Evolutionary conservation across 2,888 invertebrate species (phyloP), one percentile per base, ranked within the genome.

Genomic region (Cryptops parisi): DNA sequence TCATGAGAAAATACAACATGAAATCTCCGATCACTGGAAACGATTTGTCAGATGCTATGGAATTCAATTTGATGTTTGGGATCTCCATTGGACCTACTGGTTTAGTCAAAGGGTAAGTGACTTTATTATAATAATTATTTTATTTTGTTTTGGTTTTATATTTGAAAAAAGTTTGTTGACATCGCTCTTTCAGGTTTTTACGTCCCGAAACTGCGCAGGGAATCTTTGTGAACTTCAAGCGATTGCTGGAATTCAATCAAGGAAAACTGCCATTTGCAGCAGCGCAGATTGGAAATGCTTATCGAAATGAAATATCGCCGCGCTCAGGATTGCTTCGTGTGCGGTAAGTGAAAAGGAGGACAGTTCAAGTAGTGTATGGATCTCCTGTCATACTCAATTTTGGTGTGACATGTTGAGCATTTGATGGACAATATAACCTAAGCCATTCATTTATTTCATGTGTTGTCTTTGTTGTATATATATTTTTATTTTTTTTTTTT

Each of bases 161-260:
- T 46, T 46, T 46, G 15, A 24, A 15, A 23, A 24, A 19, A 21
- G 23, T 46, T 2, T 46, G 5, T 46, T 25, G 23, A 12, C 25
- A 24, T 46, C 6, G 22, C 24, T 12, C 55, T 62, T 61, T 48
- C 62, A 79, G 82, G 17, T 98, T 84, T 67, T 75, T 99, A 22
- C 79, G 98, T 55, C 98, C 98, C 22, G 98, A 99, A 74, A 99
- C 98, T 15, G 98, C 98, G 0, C 98, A 99, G 70, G 98, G 98
- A 24, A 99, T 99, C 61, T 99, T 99, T 72, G 97, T 99, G 0
- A 99, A 99, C 71, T 99, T 99, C 69, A 98, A 98, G 69, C 78
- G 98, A 15, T 75, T 99, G 24, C 70, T 98, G 52, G 96, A 96
- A 70, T 98, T 98, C 69, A 98, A 98, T 70, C 91, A 93, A 66